Conservation (phyloP, 2,888 invertebrate species). For the Pterostichus niger region DNA sequence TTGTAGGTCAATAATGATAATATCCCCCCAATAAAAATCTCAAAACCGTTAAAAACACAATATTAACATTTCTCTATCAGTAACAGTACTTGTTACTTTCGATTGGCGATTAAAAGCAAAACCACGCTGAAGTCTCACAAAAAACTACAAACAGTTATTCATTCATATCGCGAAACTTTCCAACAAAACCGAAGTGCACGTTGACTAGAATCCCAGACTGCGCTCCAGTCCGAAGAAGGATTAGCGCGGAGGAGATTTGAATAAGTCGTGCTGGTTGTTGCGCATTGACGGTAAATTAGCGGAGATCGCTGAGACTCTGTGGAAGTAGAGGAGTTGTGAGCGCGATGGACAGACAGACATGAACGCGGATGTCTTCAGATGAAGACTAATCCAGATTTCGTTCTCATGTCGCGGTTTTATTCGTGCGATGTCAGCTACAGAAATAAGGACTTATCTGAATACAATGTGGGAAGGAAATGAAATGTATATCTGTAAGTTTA, state of each 20-base stretch:
- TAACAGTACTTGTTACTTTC: constrained; percentile 47
- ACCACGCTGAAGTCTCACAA: constrained; percentile 12
- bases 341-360: constrained; percentile 23
- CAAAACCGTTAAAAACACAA: constrained; percentile 33
- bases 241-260: constrained; percentile 38
- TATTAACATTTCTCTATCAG: constrained; percentile 32
- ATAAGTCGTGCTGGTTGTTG: constrained; percentile 54
- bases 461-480: too few species aligned
- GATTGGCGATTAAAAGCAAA: constrained; percentile 52
- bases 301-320: constrained; percentile 43
- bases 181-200: constrained; percentile 24
- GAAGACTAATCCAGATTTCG: constrained; percentile 55
- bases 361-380: constrained; percentile 14
- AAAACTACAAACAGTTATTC: constrained; percentile 37
- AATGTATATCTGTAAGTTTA: too few species aligned
- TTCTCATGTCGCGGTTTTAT: constrained; percentile 47
- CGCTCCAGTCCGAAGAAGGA: neutral
- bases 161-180: constrained; percentile 40
- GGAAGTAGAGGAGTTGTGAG: constrained; percentile 24
- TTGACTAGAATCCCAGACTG: neutral
- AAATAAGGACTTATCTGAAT: too few species aligned
- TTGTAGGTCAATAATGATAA: constrained; percentile 47
- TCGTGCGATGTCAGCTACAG: constrained; percentile 22
- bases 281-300: constrained; percentile 61
- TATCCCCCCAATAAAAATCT: neutral